phyloP scores from a whole-genome alignment of 1,140 invertebrate genomes.

The Zaprionus inermis region DNA sequence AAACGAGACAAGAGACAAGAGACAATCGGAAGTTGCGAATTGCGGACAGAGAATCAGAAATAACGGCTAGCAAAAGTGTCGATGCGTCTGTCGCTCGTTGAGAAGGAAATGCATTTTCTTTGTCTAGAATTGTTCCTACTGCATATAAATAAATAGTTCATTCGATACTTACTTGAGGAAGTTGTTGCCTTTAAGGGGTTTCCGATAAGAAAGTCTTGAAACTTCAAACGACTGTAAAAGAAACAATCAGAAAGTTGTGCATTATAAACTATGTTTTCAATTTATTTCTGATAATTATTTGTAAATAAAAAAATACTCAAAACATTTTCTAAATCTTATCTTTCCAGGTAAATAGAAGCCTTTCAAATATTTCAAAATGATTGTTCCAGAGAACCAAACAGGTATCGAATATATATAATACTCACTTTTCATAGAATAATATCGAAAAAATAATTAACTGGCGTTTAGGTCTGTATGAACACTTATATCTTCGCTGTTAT shows the following conservation, averaged over 20 bases:
- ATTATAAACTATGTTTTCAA: neutral
- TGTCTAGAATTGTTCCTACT: conserved; percentile 17
- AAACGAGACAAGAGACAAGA: conserved; percentile 34
- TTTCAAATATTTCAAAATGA: neutral
- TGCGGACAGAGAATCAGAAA: conserved; percentile 20
- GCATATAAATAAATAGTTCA: neutral
- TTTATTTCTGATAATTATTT: neutral
- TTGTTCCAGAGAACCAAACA: neutral
- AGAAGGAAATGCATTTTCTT: conserved; percentile 26
- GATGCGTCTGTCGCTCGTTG: conserved; percentile 6
- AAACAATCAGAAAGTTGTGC: neutral
- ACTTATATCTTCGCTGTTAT: no score
- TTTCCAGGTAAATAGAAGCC: conserved; percentile 55
- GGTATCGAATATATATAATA: neutral
- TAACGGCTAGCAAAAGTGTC: conserved; percentile 31
- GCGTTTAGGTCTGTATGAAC: no score
- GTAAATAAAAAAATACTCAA: neutral
- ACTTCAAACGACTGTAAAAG: neutral
- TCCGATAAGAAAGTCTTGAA: neutral
- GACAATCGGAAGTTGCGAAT: conserved; percentile 37
- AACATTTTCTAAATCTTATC: conserved; percentile 18
- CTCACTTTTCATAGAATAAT: neutral
- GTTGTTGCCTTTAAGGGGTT: neutral
- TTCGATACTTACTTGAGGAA: neutral
- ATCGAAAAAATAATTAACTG: no score